phyloP scores from a whole-genome alignment of 1,140 invertebrate genomes.

The Sinella curviseta region DNA sequence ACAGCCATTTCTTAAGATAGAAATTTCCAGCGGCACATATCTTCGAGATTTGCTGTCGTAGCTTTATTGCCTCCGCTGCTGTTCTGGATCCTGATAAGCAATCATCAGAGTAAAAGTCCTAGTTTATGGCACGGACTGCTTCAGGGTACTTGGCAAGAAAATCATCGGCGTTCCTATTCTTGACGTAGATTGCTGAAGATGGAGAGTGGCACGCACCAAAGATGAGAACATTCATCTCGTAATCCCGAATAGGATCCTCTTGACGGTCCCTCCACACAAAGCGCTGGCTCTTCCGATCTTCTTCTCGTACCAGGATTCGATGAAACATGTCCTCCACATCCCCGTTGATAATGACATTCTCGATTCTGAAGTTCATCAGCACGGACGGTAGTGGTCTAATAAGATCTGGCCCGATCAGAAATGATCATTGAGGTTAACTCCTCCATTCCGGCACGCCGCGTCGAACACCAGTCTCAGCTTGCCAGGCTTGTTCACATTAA shows the following conservation, averaged over 20 bases:
- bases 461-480: neutral
- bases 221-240: conserved; percentile 30
- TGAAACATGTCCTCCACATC: conserved; percentile 40
- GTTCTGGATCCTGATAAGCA: neutral
- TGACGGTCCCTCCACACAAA: conserved; percentile 23
- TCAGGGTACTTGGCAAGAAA: neutral
- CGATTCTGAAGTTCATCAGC: conserved; percentile 26
- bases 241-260: neutral
- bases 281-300: conserved; percentile 19
- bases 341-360: conserved; percentile 3
- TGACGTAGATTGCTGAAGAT: neutral
- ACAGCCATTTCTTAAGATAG: neutral
- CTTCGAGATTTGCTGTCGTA: neutral
- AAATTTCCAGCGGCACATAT: neutral
- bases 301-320: conserved; percentile 13
- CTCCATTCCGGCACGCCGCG: neutral
- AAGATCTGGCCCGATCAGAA: conserved; percentile 31
- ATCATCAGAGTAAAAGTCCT: neutral
- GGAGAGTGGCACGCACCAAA: conserved; percentile 34
- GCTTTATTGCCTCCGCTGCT: neutral
- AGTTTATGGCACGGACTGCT: neutral
- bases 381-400: conserved; percentile 12
- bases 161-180: neutral
- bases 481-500: neutral
- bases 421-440: neutral